Conservation (phyloP, 1,140 invertebrate species). For the Sarcophaga bullata region DNA sequence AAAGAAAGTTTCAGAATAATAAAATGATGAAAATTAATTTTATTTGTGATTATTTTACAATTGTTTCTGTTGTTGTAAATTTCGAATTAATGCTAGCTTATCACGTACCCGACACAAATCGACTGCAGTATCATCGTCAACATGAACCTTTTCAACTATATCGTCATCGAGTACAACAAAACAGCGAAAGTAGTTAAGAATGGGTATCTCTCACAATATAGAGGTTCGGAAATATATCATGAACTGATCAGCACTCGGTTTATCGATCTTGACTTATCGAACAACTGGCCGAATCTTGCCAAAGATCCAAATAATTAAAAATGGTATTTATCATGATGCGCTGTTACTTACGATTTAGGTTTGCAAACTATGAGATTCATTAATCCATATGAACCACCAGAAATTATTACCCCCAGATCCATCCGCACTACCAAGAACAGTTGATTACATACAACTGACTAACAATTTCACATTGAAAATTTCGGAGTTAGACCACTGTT, state of each 20-base stretch:
- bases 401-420: constrained; percentile 58
- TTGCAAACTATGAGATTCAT: constrained; percentile 57
- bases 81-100: background rate
- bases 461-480: constrained; percentile 25
- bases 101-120: background rate
- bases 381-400: constrained; percentile 57
- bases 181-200: background rate
- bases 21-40: constrained; percentile 2
- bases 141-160: background rate
- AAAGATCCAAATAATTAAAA: constrained; percentile 46
- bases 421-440: constrained; percentile 53
- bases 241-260: background rate
- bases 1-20: background rate
- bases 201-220: background rate
- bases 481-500: constrained; percentile 4
- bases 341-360: constrained; percentile 57
- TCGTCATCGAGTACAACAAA: background rate
- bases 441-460: background rate
- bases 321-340: constrained; percentile 56
- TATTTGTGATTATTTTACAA: background rate
- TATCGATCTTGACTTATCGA: background rate
- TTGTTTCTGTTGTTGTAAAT: background rate
- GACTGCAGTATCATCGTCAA: background rate
- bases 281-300: background rate
- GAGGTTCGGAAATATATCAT: background rate